phyloP scores from a whole-genome alignment of 2,888 invertebrate species.

The Drosophila monieri region DNA sequence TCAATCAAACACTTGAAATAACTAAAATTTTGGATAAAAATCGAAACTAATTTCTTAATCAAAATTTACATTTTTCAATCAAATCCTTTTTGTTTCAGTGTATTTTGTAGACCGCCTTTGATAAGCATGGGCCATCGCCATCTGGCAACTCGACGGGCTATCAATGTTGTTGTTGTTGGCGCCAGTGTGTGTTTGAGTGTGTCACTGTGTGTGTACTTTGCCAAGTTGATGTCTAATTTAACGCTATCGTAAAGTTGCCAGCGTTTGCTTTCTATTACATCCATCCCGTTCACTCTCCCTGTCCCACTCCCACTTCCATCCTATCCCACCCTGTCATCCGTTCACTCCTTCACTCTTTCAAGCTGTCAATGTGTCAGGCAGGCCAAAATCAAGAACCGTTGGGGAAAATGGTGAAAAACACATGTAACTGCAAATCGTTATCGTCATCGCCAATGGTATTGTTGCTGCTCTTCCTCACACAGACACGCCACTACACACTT shows the following conservation, averaged over 20 bases:
- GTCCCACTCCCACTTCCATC: not conserved
- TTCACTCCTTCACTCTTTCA: not conserved
- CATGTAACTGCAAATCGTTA: constrained; percentile 60
- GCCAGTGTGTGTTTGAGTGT: constrained; percentile 23
- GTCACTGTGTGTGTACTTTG: constrained; percentile 45
- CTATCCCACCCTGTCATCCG: not conserved
- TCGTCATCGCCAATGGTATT: constrained; percentile 32
- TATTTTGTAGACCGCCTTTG: constrained; percentile 32
- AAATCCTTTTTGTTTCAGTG: constrained; percentile 13
- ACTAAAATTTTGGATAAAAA: not conserved
- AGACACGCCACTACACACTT: not conserved
- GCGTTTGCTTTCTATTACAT: constrained; percentile 52
- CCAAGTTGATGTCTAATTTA: constrained; percentile 76
- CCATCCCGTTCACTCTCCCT: constrained; percentile 8
- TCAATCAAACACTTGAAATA: not conserved
- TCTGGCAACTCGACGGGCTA: constrained; percentile 48
- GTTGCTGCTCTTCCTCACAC: constrained; percentile 17
- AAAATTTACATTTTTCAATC: not conserved
- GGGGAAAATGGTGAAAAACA: constrained; percentile 56
- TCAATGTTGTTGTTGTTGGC: constrained; percentile 50
- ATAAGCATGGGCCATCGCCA: constrained; percentile 54
- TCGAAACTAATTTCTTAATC: not conserved
- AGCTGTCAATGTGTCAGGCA: constrained; percentile 70
- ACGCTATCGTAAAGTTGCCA: constrained; percentile 74
- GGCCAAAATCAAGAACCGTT: constrained; percentile 59